A percentile compares a stretch with the other conserved stretches of the same genome.
Evolutionary conservation across 2,113 vertebrate species (phyloP).

Genomic region (Carassius auratus): DNA sequence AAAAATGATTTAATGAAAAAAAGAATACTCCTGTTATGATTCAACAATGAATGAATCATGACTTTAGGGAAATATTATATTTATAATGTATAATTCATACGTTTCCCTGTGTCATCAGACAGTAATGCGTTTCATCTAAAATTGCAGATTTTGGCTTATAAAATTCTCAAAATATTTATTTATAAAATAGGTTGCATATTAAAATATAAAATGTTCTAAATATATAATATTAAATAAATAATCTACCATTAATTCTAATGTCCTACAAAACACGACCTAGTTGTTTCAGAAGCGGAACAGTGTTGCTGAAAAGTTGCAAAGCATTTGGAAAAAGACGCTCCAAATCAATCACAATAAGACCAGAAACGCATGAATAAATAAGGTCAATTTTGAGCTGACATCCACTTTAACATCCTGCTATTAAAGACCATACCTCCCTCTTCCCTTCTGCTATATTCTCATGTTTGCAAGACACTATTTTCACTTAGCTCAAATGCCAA

Average conservation of each 20-base stretch:
- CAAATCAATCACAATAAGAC: background rate
- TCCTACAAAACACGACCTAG: background rate
- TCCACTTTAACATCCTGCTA: constrained; percentile 9
- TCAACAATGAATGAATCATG: constrained; percentile 8
- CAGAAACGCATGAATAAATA: background rate
- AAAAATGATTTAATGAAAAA: background rate
- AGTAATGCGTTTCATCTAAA: constrained; percentile 2
- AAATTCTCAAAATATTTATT: background rate
- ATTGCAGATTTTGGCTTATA: background rate
- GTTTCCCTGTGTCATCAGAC: background rate
- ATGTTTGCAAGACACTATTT: background rate
- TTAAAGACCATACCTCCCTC: background rate
- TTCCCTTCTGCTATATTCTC: background rate
- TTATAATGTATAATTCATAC: background rate
- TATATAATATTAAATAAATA: background rate
- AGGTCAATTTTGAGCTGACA: background rate
- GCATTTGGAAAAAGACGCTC: background rate
- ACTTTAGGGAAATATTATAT: background rate
- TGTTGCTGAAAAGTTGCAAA: background rate
- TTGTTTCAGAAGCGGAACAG: background rate
- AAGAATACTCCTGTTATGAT: background rate
- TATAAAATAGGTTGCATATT: background rate
- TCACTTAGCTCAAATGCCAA: constrained; percentile 41
- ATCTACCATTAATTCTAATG: background rate
- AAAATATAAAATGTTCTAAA: background rate